Percentiles rank a stretch among this genome's conserved stretches.
Conservation (phyloP, 1,140 invertebrate genomes). For the Drosophila triauraria region DNA sequence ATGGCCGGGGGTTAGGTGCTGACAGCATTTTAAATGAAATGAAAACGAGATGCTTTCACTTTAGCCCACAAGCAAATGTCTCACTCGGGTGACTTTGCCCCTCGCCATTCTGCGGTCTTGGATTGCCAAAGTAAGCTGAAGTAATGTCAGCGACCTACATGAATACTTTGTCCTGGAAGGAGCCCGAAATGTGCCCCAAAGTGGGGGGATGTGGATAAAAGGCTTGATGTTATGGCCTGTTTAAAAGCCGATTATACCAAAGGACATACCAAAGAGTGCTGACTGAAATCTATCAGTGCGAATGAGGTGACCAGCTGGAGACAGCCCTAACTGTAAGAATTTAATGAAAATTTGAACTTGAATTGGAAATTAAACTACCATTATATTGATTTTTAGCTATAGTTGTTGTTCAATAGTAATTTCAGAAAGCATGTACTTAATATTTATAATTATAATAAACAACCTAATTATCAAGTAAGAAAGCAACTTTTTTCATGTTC, state of each 20-base stretch:
- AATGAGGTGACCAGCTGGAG: not conserved
- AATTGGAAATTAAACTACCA: no score
- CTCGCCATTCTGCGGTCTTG: constrained; percentile 5
- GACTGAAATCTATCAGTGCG: constrained; percentile 11
- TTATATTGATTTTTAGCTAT: no score
- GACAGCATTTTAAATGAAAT: constrained; percentile 83
- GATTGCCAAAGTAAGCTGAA: constrained; percentile 77
- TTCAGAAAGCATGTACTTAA: no score
- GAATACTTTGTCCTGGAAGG: constrained; percentile 4
- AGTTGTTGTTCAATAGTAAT: no score
- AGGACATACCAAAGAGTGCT: constrained; percentile 9
- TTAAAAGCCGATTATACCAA: constrained; percentile 28
- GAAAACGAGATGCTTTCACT: constrained; percentile 82
- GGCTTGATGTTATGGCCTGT: constrained; percentile 30
- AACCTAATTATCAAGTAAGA: no score
- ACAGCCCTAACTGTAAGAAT: not conserved
- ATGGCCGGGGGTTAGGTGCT: constrained; percentile 69
- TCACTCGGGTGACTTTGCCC: constrained; percentile 36
- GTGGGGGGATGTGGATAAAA: constrained; percentile 8
- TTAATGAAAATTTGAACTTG: no score
- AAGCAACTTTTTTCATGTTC: no score
- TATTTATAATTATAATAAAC: no score
- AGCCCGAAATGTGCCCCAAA: not conserved
- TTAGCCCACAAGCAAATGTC: constrained; percentile 42
- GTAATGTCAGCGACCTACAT: constrained; percentile 69